Evolutionary conservation across 2,888 invertebrate species (phyloP).

Genomic region (Drosophila setosimentum): DNA sequence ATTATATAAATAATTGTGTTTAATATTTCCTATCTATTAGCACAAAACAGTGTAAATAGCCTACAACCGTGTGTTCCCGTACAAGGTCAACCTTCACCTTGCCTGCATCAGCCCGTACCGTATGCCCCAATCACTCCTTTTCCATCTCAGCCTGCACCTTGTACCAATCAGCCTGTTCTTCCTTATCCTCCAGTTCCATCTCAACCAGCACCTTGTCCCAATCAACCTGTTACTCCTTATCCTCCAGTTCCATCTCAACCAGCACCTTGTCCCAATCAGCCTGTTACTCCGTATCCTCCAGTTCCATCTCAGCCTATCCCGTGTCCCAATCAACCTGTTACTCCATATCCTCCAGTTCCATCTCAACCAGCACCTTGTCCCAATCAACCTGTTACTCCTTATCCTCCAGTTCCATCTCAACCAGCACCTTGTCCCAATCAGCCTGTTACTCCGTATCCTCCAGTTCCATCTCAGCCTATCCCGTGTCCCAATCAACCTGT

Average conservation of each 20-base stretch:
- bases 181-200: conserved; percentile 9
- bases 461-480: background rate
- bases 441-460: background rate
- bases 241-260: background rate
- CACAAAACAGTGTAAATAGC: background rate
- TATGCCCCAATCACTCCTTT: conserved; percentile 10
- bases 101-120: background rate
- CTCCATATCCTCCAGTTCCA: background rate
- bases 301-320: background rate
- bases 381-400: background rate
- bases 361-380: conserved; percentile 5
- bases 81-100: conserved; percentile 9
- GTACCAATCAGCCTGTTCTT: conserved; percentile 7
- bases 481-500: background rate
- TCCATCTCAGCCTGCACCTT: conserved; percentile 2
- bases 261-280: fast-evolving
- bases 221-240: conserved; percentile 1
- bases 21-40: background rate
- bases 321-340: background rate
- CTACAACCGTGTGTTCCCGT: background rate
- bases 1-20: background rate
- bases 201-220: background rate
- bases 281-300: background rate
- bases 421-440: fast-evolving
- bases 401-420: background rate